Base-by-base conservation (phyloP, 2,797 vertebrate genomes). In the Neopelma chrysocephalum region DNA sequence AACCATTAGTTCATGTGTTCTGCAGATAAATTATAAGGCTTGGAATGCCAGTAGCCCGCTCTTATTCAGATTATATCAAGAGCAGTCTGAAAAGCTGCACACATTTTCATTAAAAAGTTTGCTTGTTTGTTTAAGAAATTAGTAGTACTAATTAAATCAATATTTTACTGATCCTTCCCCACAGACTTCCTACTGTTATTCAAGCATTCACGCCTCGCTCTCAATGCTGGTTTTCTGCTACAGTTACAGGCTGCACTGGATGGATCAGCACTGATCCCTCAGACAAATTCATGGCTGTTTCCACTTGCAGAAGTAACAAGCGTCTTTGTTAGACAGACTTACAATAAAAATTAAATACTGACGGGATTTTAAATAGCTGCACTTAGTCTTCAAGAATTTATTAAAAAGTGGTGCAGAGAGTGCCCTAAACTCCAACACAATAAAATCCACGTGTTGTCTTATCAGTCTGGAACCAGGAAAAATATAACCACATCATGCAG, bases 131-230 rank as follows among this genome's bases (percentile, higher is more conserved):
- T 94, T 58, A 69, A 90, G 66, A 90, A 94, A 92, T 93, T 48
- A 70, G 40, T 31, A 70, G 27, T 8, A 53, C 62, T 94, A 87
- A 87, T 79, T 80, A 82, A 87, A 89, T 76, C 50, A 79, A 21
- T 94, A 43, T 87, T 90, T 72, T 51, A 62, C 70, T 51, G 43
- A 84, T 56, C 43, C 32, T 92, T 90, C 54, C 36, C 58, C 51
- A 45, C 17, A 62, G 47, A 48, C 6, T 21, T 53, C 48, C 34
- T 53, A 2, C 29, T 68, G 17, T 31, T 31, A 57, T 40, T 75
- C n/a, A 78, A 65, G n/a, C 18, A 38, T 62, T 61, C 62, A 25
- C 0, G 0, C 68, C 29, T 43, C 1, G 0, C 29, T 25, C 26
- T 17, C 50, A 62, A 2, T 25, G n/a, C 36, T 61, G 47, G 3